Percentiles rank a stretch among this genome's conserved stretches.
phyloP scores from a whole-genome alignment of 2,797 vertebrate species.

The Danio tinwini region DNA sequence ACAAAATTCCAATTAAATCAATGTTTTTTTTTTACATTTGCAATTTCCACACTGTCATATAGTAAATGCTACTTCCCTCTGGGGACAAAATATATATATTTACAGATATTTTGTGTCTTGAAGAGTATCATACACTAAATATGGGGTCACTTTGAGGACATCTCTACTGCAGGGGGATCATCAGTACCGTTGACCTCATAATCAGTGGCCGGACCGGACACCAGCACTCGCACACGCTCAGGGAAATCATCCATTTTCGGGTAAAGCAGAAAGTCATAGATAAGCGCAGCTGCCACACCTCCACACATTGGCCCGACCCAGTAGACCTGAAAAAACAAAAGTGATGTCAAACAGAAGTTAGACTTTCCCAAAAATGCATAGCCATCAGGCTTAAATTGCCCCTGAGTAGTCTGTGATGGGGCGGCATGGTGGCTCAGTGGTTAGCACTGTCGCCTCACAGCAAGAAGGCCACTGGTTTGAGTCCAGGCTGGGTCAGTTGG shows the following conservation, averaged over 20 bases:
- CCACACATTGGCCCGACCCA: conserved; percentile 97
- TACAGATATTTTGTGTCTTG: conserved; percentile 55
- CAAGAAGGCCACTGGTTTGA: too few species aligned
- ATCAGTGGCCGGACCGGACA: conserved; percentile 89
- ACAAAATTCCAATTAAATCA: conserved; percentile 6
- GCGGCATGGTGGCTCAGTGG: too few species aligned
- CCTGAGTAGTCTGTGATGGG: too few species aligned
- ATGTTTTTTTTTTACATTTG: conserved; percentile 5
- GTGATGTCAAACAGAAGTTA: not conserved
- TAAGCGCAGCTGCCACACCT: conserved; percentile 86
- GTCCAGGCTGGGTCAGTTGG: too few species aligned
- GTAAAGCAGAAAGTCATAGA: conserved; percentile 93
- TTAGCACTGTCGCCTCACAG: too few species aligned
- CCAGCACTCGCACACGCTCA: conserved; percentile 90
- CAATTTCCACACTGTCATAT: not conserved
- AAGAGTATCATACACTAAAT: conserved; percentile 43
- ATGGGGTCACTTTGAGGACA: conserved; percentile 85
- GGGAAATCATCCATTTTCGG: conserved; percentile 87
- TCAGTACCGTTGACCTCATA: conserved; percentile 89
- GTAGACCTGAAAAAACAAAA: conserved; percentile 83
- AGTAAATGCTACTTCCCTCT: conserved; percentile 26
- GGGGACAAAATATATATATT: conserved; percentile 41
- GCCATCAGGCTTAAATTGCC: too few species aligned
- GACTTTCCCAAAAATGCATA: too few species aligned
- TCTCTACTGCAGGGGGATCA: conserved; percentile 85